A percentile compares a stretch with the other conserved stretches of the same genome.
Evolutionary conservation across 2,797 vertebrate species (phyloP).

Genomic region (Hafferia zeledoni): DNA sequence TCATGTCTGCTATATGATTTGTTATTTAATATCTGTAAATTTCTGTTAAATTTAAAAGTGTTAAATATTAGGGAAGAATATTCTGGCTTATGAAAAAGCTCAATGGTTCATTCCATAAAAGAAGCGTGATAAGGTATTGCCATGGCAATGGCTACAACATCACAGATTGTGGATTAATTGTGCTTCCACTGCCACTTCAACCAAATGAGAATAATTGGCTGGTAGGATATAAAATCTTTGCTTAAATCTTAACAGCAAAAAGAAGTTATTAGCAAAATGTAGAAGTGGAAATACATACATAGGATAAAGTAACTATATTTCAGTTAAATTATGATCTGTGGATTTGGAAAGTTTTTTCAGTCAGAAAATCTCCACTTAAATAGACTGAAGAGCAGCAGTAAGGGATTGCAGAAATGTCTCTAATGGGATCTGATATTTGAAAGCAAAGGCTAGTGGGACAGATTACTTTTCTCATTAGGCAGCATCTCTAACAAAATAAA

Average conservation of each 20-base stretch:
- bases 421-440: constrained; percentile 39
- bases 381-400: not conserved
- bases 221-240: not conserved
- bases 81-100: not conserved
- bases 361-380: constrained; percentile 40
- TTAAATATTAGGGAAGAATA: not conserved
- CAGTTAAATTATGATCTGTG: not conserved
- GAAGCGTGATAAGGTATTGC: not conserved
- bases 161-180: not conserved
- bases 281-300: not conserved
- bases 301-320: not conserved
- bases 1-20: not conserved
- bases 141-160: not conserved
- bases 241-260: not conserved
- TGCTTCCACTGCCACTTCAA: not conserved
- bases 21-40: not conserved
- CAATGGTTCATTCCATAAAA: not conserved
- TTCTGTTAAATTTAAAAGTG: not conserved
- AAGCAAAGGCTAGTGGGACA: constrained; percentile 39
- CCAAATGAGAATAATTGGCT: not conserved
- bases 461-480: constrained; percentile 54
- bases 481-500: constrained; percentile 16
- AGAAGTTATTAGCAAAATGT: not conserved
- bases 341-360: constrained; percentile 3
- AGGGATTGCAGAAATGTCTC: constrained; percentile 14